These are phyloP conservation scores for Zophobas morio DNA, from an alignment of 1,140 invertebrate genomes.

Conservation along the genomic window DNA sequence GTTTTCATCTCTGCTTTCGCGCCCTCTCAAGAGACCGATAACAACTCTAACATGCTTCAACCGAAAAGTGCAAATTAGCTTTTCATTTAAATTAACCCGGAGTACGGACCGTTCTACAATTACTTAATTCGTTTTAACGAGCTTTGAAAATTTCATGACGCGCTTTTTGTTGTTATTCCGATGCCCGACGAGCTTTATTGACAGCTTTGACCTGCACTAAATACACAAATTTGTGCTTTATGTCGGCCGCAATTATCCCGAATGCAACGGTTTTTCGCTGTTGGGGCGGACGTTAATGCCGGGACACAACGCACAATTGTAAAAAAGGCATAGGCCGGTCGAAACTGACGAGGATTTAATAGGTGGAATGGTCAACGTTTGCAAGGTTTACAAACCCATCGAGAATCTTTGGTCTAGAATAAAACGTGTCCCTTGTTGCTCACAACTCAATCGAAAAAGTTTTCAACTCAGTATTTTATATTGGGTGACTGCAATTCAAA, in stretches of 20 bases:
- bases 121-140: constrained; percentile 9
- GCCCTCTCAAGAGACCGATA: neutral
- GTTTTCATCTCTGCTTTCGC: no score
- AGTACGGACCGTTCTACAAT: neutral
- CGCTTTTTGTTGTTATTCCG: neutral
- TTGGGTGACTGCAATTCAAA: no score
- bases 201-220: neutral
- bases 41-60: neutral
- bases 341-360: no score
- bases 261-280: neutral
- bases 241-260: neutral
- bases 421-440: no score
- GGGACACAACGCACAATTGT: no score
- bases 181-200: neutral
- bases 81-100: neutral
- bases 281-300: neutral
- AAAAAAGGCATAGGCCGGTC: no score
- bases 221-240: neutral
- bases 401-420: no score
- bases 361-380: no score
- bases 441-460: no score
- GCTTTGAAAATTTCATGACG: neutral
- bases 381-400: no score
- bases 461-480: no score
- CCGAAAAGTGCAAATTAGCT: neutral